phyloP scores from a whole-genome alignment of 53 echinoderm and acorn worm species.

The Zoroaster sp. region DNA sequence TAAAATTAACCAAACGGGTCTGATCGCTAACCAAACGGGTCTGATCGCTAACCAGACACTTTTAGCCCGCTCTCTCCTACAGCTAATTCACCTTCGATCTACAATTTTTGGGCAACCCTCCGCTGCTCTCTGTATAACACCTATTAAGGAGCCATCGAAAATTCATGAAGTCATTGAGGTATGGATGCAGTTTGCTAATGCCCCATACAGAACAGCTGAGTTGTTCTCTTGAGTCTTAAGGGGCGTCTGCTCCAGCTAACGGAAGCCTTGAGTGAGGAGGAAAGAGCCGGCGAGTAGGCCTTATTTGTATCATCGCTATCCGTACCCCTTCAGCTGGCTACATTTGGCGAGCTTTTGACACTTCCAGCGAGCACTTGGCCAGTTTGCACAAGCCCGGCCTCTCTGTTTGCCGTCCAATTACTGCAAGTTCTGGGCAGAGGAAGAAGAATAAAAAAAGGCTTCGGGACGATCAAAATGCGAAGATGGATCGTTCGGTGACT shows the following conservation, averaged over 20 bases:
- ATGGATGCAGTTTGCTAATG: slow-evolving; percentile 1
- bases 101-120: neutral
- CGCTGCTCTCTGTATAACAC: neutral
- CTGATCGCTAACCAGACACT: neutral
- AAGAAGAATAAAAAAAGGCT: neutral
- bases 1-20: too few species aligned
- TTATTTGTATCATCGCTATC: neutral
- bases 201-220: slow-evolving; percentile 18
- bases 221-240: slow-evolving; percentile 23
- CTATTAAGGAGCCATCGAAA: neutral
- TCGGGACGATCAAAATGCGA: neutral
- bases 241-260: slow-evolving; percentile 18
- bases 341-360: slow-evolving; percentile 35
- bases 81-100: neutral
- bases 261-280: neutral
- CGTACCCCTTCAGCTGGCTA: slow-evolving; percentile 5
- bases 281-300: neutral
- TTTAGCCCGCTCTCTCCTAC: neutral
- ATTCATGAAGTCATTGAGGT: slow-evolving; percentile 11
- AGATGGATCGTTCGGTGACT: slow-evolving; percentile 27
- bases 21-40: too few species aligned
- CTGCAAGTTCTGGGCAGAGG: slow-evolving; percentile 2
- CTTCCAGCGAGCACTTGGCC: slow-evolving; percentile 36
- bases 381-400: slow-evolving; percentile 30
- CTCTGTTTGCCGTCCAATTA: slow-evolving; percentile 48